Base-by-base conservation (phyloP, 1,140 invertebrate genomes). In the Pteromalus puparum region DNA sequence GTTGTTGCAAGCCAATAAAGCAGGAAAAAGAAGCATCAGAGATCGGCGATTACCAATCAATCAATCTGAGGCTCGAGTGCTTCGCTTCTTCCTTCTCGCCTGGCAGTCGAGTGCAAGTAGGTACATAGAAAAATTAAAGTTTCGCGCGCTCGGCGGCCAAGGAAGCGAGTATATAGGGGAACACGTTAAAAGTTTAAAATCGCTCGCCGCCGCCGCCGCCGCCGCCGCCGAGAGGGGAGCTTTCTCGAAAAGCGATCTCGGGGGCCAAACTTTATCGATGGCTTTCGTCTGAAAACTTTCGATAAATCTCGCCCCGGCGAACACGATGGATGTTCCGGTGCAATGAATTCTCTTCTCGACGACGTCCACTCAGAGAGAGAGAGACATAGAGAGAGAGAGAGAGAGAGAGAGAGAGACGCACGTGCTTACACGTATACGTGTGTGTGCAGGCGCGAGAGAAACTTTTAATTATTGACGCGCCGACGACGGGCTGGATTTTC, bases 81-180 rank as follows among this genome's bases (percentile, higher is more conserved):
- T 76, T 53, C 26, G 28, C 74, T 48, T 15, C 70, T 34, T 73
- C 70, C 4, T 53, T 26, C 30, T 74, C 18, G n/a, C 65, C 48
- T 28, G 15, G 72, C 34, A 21, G n/a, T n/a, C n/a, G 61, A 21
- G 7, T 34, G 21, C 28, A 34, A 78, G 48, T 78, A 18, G 79
- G 2, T 48, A 81, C 79, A 73, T 81, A 53, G 79, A 81, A 68
- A 81, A 81, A 81, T 81, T 81, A 81, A 72, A 81, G 79, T 81
- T 81, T 72, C 67, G 21, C 79, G 18, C 61, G 65, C 30, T 4
- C 24, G 2, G 26, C 18, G 67, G 77, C 38, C 34, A 26, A 67
- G 65, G 28, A 30, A 61, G 21, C 21, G 34, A 13, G 21, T 21
- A 15, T 12, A 24, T 0, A 34, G 48, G 1, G 48, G 30, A 18